Evolutionary conservation across 2,888 invertebrate genomes (phyloP), one percentile per base, ranked within the genome.

Genomic region (Caenorhabditis sinica): DNA sequence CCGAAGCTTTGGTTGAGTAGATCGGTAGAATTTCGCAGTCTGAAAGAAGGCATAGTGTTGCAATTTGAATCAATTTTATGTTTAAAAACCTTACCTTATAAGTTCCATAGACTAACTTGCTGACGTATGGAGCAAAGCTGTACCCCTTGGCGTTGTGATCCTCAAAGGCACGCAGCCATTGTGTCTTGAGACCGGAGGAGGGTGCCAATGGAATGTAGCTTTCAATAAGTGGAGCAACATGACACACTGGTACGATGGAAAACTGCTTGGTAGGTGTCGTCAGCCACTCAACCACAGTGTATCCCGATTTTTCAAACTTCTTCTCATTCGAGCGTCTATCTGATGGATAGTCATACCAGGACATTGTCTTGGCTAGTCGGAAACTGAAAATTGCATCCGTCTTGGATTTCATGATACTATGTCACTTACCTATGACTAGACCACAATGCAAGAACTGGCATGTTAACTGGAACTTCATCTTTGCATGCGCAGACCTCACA

Each of bases 311-410:
- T 23, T 80, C 80, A 45, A 58, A 80, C 2, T 66, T 65, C 0
- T 15, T 2, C 23, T 63, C 15, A 15, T 8, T 45, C 25, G 45
- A 49, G 20, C 80, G 23, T 8, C 33, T 13, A 2, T 8, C 0
- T 6, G 58, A 45, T 17, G 80, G 80, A 25, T 36, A 80, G 3
- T 56, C n/a, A 6, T 56, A 28, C 80, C 80, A 80, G n/a, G 25
- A 25, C 1, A 49, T 15, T 1, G 66, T 73, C n/a, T n/a, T 9
- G 25, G 45, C 80, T 6, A 73, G 66, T 11, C 40, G 69, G 33
- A 76, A 76, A 30, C 68, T 56, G 25, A 3, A 56, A 56, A 15
- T 28, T 13, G 1, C 1, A 1, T 1, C 0, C 23, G 63, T 43
- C 36, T 9, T n/a, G 33, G 5, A 15, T 28, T 15, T n/a, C 20